A percentile compares a stretch with the other conserved stretches of the same genome.
These are phyloP conservation scores for Hecatera dysodea DNA, from an alignment of 2,888 invertebrate species.

Conservation along the genomic window DNA sequence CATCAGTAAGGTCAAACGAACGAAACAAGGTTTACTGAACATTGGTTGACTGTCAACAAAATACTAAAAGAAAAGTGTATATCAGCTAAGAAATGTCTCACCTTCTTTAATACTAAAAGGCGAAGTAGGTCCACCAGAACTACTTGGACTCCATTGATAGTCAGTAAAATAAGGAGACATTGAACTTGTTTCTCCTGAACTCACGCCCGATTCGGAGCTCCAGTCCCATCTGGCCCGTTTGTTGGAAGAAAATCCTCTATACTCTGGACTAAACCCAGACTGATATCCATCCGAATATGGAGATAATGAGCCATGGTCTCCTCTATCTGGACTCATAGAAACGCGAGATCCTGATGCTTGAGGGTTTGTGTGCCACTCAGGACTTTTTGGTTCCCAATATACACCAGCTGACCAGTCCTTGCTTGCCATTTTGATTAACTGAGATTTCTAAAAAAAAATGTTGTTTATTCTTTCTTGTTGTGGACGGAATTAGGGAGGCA, in stretches of 20 bases:
- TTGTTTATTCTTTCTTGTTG: background rate
- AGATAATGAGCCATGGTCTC: conserved; percentile 78
- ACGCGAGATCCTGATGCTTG: conserved; percentile 72
- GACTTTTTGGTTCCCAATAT: conserved; percentile 87
- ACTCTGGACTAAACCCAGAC: conserved; percentile 85
- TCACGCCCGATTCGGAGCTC: conserved; percentile 86
- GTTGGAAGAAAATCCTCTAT: conserved; percentile 69
- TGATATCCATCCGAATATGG: conserved; percentile 83
- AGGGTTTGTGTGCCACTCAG: conserved; percentile 79
- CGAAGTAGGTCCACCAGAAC: conserved; percentile 88
- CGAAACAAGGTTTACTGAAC: rapidly evolving
- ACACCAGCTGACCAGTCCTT: conserved; percentile 86
- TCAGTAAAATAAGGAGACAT: conserved; percentile 83
- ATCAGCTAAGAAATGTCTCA: conserved; percentile 57
- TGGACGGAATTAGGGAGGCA: background rate
- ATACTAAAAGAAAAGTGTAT: background rate
- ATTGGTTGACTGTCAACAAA: background rate
- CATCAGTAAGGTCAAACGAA: background rate
- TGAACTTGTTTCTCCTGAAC: conserved; percentile 80
- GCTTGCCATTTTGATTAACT: conserved; percentile 82
- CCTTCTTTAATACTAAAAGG: conserved; percentile 84
- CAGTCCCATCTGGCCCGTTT: conserved; percentile 82
- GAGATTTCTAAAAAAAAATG: conserved; percentile 73
- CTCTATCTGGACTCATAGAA: conserved; percentile 79
- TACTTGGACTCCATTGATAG: conserved; percentile 90